Percentiles rank a stretch among this genome's conserved stretches.
phyloP scores from a whole-genome alignment of 2,888 invertebrate genomes.

The Emmelina monodactyla region DNA sequence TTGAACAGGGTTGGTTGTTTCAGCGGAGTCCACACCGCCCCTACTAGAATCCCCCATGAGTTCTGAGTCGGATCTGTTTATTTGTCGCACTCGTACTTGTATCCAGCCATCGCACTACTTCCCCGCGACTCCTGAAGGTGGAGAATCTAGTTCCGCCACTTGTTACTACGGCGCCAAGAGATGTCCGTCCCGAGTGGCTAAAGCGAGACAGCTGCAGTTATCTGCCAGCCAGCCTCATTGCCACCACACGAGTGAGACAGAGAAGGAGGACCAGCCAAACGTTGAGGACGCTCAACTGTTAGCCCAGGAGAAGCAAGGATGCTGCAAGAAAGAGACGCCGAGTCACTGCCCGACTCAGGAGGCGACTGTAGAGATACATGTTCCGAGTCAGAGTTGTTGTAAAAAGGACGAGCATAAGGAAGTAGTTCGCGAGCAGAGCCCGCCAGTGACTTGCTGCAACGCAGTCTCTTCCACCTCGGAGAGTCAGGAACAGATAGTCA shows the following conservation, averaged over 20 bases:
- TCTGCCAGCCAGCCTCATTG: conserved; percentile 21
- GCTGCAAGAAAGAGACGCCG: conserved; percentile 38
- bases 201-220: conserved; percentile 27
- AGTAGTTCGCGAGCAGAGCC: conserved; percentile 35
- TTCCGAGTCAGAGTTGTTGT: conserved; percentile 20
- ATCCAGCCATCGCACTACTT: conserved; percentile 55
- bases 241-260: conserved; percentile 26
- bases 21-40: conserved; percentile 54
- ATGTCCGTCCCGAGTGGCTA: conserved; percentile 48
- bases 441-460: conserved; percentile 46
- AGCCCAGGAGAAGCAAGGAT: conserved; percentile 32
- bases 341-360: conserved; percentile 25
- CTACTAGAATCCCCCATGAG: conserved; percentile 35
- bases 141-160: conserved; percentile 25
- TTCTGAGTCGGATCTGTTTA: conserved; percentile 45
- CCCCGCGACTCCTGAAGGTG: conserved; percentile 22
- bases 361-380: conserved; percentile 17
- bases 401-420: conserved; percentile 21
- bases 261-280: conserved; percentile 41
- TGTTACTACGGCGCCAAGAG: conserved; percentile 47
- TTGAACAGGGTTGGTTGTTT: too few species aligned
- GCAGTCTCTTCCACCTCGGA: conserved; percentile 29
- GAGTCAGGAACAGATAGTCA: conserved; percentile 48
- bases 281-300: conserved; percentile 44
- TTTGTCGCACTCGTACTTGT: conserved; percentile 50